These are phyloP conservation scores for human DNA, from an alignment of 2,113 vertebrate genomes.

Conservation along the genomic window DNA sequence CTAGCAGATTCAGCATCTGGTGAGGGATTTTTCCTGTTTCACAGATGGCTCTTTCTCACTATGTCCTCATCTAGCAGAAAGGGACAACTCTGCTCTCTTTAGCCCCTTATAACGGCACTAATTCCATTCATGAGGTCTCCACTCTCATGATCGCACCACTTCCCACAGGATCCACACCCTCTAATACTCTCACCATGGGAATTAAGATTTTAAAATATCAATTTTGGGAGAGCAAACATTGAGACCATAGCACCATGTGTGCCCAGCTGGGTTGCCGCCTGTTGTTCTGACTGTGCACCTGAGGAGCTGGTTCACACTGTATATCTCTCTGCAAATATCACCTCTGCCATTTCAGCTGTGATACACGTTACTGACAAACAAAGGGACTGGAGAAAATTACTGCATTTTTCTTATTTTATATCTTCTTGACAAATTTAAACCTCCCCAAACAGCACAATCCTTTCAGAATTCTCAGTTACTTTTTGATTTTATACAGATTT, in stretches of 20 bases:
- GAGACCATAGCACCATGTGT: not conserved
- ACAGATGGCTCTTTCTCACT: not conserved
- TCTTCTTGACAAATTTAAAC: conserved; percentile 44
- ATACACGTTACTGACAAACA: not conserved
- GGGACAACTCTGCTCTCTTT: not conserved
- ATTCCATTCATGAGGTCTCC: not conserved
- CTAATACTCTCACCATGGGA: not conserved
- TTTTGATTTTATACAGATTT: conserved; percentile 38
- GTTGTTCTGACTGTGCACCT: not conserved
- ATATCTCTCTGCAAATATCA: not conserved
- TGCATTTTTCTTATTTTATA: not conserved
- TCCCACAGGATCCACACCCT: not conserved
- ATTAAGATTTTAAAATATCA: not conserved
- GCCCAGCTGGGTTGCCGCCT: too few species aligned
- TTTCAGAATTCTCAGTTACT: not conserved
- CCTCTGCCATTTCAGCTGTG: not conserved
- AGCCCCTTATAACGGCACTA: not conserved
- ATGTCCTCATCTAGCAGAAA: not conserved
- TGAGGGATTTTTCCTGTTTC: not conserved
- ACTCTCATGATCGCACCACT: not conserved
- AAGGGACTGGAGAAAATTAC: not conserved
- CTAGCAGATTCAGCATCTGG: not conserved
- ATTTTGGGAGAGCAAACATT: not conserved
- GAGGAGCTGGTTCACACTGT: not conserved
- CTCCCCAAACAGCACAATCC: not conserved